These are phyloP conservation scores for Orientallactaga sibirica DNA, from an alignment of 2,797 vertebrate species.

Conservation along the genomic window DNA sequence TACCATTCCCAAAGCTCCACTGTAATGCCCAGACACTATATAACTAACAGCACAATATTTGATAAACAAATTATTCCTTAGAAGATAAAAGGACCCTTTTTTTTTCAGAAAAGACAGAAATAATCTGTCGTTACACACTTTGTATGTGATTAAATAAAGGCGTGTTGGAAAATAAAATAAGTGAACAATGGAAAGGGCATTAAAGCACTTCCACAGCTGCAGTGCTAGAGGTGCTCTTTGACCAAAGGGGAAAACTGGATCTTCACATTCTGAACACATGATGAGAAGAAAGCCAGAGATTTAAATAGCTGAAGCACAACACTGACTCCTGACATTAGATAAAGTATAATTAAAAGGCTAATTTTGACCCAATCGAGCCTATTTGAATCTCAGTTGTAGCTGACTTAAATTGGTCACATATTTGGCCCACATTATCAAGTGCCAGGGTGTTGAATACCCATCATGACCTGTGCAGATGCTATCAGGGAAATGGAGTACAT, in stretches of 20 bases:
- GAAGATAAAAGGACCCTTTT: background rate
- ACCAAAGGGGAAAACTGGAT: background rate
- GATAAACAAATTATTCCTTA: background rate
- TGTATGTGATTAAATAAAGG: background rate
- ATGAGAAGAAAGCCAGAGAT: slow-evolving; percentile 60
- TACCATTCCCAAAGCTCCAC: background rate
- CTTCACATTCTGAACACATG: slow-evolving; percentile 6
- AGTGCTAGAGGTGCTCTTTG: slow-evolving; percentile 38
- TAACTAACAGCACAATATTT: background rate
- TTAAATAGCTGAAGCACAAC: slow-evolving; percentile 67
- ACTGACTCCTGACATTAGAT: slow-evolving; percentile 64
- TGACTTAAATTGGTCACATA: slow-evolving; percentile 49
- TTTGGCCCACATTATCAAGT: slow-evolving; percentile 48
- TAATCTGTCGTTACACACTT: background rate
- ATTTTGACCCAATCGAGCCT: slow-evolving; percentile 51
- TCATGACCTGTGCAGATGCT: slow-evolving; percentile 36
- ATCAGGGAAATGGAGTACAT: slow-evolving; percentile 30
- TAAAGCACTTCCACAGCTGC: background rate
- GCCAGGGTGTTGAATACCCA: slow-evolving; percentile 35
- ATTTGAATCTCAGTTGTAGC: slow-evolving; percentile 57
- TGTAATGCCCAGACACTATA: background rate
- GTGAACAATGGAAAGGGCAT: slow-evolving; percentile 8
- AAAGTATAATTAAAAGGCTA: slow-evolving; percentile 74
- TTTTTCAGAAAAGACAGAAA: slow-evolving; percentile 17
- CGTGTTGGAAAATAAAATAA: slow-evolving; percentile 7